Base-by-base conservation (phyloP, 53 echinoderm and acorn worm species). In the Arbacia lixula region DNA sequence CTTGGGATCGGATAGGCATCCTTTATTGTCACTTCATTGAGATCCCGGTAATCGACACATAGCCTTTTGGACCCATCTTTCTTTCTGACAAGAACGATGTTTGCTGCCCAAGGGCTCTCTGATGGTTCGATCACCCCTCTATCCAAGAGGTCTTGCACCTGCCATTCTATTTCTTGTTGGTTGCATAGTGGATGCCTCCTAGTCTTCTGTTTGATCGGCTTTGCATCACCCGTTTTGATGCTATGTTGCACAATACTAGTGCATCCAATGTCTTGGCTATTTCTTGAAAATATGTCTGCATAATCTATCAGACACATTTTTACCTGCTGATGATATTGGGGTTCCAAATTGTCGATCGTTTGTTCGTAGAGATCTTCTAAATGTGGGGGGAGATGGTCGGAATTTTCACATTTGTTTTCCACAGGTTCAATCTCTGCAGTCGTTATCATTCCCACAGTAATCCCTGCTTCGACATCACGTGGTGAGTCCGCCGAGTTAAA, bases 241-340 rank as follows among this genome's bases (percentile, higher is more conserved):
- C 17, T 12, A 90, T 40, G n/a, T n/a, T n/a, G n/a, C n/a, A n/a
- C n/a, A n/a, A n/a, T n/a, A n/a, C n/a, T n/a, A n/a, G n/a, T n/a
- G n/a, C n/a, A n/a, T n/a, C n/a, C n/a, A n/a, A n/a, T n/a, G 37
- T 90, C 94, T 0, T 36, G 28, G 28, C 84, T 86, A 10, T 75
- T 72, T 34, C 30, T 30, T 16, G 93, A 83, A 64, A 93, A 90
- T 24, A 87, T 77, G 71, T 90, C 84, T 64, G 53, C 69, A 62
- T 87, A 87, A 11, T 87, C 84, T 4, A 68, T 53, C 34, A 90
- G 81, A 49, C 84, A 65, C 27, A 26, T 30, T 14, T 43, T 64
- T 16, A 87, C 72, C 53, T 90, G 32, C 19, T 43, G 17, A 43
- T 83, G 36, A 25, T 75, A 60, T 6, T 76, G 17, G 0, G 60